Conservation (phyloP, 2,113 vertebrate species). For the Prochilodus magdalenae region DNA sequence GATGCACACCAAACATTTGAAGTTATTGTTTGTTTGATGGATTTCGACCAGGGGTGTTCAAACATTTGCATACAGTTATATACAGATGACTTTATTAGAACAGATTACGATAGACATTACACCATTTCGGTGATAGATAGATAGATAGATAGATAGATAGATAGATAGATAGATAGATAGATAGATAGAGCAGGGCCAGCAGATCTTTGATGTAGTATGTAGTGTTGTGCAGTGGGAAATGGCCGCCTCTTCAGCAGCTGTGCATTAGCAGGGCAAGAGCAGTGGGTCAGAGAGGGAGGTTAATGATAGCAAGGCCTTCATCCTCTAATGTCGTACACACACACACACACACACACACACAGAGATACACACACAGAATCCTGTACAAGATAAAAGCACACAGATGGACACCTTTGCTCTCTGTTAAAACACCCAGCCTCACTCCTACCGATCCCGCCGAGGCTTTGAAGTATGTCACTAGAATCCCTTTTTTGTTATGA, state of each 20-base stretch:
- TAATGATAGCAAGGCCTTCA: slow-evolving; percentile 50
- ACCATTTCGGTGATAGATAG: too few relatives aligned
- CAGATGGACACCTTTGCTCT: slow-evolving; percentile 28
- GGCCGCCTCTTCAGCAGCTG: slow-evolving; percentile 43
- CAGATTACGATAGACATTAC: background rate
- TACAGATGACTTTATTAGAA: too few relatives aligned
- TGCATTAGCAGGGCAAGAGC: slow-evolving; percentile 37
- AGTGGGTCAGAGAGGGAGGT: slow-evolving; percentile 52
- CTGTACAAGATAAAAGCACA: slow-evolving; percentile 36
- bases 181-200: background rate
- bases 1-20: too few relatives aligned
- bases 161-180: too few relatives aligned
- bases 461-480: slow-evolving; percentile 39
- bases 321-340: slow-evolving; percentile 43
- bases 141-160: too few relatives aligned
- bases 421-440: slow-evolving; percentile 21
- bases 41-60: too few relatives aligned
- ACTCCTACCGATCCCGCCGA: slow-evolving; percentile 4
- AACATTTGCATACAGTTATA: too few relatives aligned
- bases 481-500: slow-evolving; percentile 32
- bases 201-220: slow-evolving; percentile 50
- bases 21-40: too few relatives aligned
- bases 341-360: slow-evolving; percentile 11
- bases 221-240: slow-evolving; percentile 41
- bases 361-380: slow-evolving; percentile 31